Evolutionary conservation across 2,797 vertebrate species (phyloP).

Genomic region (Petrocephalus schoutedeni): DNA sequence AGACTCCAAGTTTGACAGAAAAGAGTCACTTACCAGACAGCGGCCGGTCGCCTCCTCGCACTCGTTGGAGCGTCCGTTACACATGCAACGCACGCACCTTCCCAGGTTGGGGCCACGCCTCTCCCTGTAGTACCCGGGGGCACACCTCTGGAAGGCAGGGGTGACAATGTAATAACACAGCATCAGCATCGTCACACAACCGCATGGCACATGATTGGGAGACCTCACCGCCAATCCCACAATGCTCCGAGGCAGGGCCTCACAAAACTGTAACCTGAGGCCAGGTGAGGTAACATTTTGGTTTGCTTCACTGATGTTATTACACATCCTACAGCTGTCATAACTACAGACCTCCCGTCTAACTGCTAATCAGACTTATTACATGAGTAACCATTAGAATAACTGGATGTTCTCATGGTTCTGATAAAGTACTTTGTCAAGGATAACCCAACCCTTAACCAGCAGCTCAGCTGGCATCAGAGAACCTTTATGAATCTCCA

Average conservation of each 20-base stretch:
- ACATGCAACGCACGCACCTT: constrained; percentile 77
- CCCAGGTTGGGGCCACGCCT: constrained; percentile 53
- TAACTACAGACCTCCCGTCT: background rate
- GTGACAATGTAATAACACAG: background rate
- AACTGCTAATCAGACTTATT: background rate
- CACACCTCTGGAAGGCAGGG: constrained; percentile 67
- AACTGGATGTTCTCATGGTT: background rate
- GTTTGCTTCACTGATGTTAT: background rate
- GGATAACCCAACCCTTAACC: background rate
- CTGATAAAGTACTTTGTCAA: background rate
- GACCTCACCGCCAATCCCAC: background rate
- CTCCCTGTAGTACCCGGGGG: constrained; percentile 76
- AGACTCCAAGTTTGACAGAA: background rate
- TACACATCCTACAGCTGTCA: background rate
- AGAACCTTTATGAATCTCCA: background rate
- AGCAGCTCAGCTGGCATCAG: background rate
- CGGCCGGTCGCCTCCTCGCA: constrained; percentile 79
- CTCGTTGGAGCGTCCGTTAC: constrained; percentile 74
- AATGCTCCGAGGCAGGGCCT: background rate
- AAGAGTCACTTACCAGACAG: constrained; percentile 74
- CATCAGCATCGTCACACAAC: background rate
- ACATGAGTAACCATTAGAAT: background rate
- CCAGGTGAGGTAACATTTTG: background rate
- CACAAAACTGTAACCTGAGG: background rate
- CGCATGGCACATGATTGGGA: background rate